Evolutionary conservation across 2,113 vertebrate species (phyloP).

Genomic region (Dasyprocta punctata): DNA sequence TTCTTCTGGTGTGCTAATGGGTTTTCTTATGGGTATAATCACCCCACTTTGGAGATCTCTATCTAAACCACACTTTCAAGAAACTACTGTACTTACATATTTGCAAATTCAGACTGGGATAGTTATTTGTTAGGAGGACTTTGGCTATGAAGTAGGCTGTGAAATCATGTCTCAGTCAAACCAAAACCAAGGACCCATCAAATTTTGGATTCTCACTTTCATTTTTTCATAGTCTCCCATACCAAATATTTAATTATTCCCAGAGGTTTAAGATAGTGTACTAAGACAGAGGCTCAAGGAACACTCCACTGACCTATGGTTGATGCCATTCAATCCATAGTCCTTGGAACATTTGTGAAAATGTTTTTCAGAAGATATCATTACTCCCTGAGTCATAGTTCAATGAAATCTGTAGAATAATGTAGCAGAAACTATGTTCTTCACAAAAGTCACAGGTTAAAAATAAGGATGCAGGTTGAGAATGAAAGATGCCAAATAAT

Average conservation of each 20-base stretch:
- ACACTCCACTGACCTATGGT: not conserved
- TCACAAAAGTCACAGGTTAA: slow-evolving; percentile 22
- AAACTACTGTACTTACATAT: not conserved
- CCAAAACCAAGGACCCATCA: not conserved
- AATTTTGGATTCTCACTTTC: slow-evolving; percentile 10
- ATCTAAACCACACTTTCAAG: not conserved
- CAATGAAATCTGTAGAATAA: slow-evolving; percentile 54
- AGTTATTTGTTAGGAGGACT: slow-evolving; percentile 23
- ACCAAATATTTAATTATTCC: not conserved
- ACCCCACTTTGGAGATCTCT: not conserved
- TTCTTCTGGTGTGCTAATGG: not conserved
- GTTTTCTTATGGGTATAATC: not conserved
- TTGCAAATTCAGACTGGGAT: not conserved
- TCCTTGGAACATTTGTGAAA: slow-evolving; percentile 48
- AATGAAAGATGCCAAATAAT: slow-evolving; percentile 34
- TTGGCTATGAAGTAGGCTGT: not conserved
- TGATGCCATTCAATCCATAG: not conserved
- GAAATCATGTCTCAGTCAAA: slow-evolving; percentile 43
- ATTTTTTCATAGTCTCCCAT: not conserved
- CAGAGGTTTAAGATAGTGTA: not conserved
- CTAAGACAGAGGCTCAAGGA: not conserved
- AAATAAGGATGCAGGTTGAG: not conserved
- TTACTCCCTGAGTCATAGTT: not conserved
- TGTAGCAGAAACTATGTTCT: not conserved
- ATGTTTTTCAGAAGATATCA: slow-evolving; percentile 16